A percentile compares a stretch with the other conserved stretches of the same genome.
Evolutionary conservation across 2,113 vertebrate genomes (phyloP).

Genomic region (Podilymbus podiceps): DNA sequence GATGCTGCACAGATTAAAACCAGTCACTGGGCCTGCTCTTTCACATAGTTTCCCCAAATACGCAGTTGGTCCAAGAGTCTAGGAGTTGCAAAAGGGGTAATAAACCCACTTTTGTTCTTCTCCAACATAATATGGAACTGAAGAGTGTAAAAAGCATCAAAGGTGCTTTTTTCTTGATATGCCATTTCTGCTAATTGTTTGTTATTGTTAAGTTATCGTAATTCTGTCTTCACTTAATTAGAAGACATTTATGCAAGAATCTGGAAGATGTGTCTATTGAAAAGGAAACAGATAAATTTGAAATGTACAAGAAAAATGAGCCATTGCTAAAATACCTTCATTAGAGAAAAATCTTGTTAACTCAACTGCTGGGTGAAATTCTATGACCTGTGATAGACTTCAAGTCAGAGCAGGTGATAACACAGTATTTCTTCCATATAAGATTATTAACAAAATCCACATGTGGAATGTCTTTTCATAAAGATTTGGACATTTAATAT

Average conservation of each 20-base stretch:
- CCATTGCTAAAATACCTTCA: not conserved
- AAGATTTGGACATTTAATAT: not conserved
- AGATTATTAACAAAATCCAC: not conserved
- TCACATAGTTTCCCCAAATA: not conserved
- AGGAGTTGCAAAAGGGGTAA: not conserved
- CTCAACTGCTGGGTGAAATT: not conserved
- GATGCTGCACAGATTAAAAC: not conserved
- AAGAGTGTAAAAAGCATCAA: not conserved
- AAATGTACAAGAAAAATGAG: not conserved
- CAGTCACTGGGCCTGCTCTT: not conserved
- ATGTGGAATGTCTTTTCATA: not conserved
- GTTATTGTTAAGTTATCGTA: not conserved
- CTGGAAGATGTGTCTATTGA: not conserved
- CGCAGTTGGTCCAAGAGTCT: not conserved
- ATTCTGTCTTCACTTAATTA: not conserved
- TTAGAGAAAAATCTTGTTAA: not conserved
- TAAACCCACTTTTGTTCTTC: not conserved
- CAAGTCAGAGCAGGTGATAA: not conserved
- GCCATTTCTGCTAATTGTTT: not conserved
- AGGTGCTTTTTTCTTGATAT: not conserved
- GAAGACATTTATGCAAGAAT: not conserved
- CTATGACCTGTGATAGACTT: not conserved
- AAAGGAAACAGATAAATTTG: not conserved
- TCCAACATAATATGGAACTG: not conserved
- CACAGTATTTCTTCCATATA: not conserved